Evolutionary conservation across 2,797 vertebrate species (phyloP), one percentile per base, ranked within the genome.

Genomic region (Philypnodon macrostomus): DNA sequence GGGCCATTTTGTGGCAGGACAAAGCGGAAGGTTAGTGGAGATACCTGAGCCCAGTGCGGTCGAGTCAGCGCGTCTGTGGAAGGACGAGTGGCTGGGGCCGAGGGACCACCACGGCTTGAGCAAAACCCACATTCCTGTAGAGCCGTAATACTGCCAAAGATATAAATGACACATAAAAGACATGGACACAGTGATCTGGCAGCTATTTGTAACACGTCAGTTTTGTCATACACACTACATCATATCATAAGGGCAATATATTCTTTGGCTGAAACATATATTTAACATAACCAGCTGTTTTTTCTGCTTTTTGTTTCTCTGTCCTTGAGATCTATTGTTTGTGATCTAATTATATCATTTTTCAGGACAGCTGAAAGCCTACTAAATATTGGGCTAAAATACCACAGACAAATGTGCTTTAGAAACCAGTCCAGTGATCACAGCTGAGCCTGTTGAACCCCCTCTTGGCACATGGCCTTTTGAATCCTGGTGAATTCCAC

Each of bases 1-100:
- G 67, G 76, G 41, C 87, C 79, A 91, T 93, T 94, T 89, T 92
- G 72, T 60, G 77, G 75, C 70, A 53, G 89, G 85, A 92, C 89
- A 93, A 92, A 93, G 78, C 85, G n/a, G 81, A 87, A 90, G 88
- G 87, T 89, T 90, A 85, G 80, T 66, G 75, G 73, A 85, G 88
- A 92, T 87, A 90, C 83, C 81, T 88, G 87, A 90, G 88, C 88
- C 73, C 49, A 4, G 73, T 59, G 65, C 39, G 73, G 88, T 77
- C 75, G 62, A 85, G 81, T 88, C 87, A 79, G 81, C 47, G 49
- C 81, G 87, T 89, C 90, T 86, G 77, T 54, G 72, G 73, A 70
- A 42, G 68, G 73, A 80, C 73, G 69, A 68, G 70, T 59, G 67
- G 55, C 80, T 75, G 74, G 73, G 77, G 78, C 76, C 54, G 53